A percentile compares a stretch with the other conserved stretches of the same genome.
Evolutionary conservation across 1,140 invertebrate species (phyloP).

Genomic region (Babylonia areolata): DNA sequence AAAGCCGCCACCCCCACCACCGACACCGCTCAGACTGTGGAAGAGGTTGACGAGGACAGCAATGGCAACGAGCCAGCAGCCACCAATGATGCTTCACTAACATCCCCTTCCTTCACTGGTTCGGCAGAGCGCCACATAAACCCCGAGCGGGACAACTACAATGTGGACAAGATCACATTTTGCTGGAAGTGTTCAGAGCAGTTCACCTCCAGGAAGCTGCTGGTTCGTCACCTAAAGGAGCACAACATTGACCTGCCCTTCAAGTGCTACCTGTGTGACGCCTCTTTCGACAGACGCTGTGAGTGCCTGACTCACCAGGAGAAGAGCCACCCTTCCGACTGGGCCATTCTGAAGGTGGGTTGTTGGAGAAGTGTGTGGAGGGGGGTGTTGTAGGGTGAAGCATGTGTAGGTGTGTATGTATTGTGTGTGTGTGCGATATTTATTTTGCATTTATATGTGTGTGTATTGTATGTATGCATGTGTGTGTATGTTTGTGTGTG

Average conservation of each 20-base stretch:
- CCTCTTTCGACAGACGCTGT: conserved; percentile 86
- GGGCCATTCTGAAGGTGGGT: conserved; percentile 68
- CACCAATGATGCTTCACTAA: background rate
- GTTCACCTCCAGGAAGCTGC: conserved; percentile 64
- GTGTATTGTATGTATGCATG: background rate
- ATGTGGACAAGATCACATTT: conserved; percentile 69
- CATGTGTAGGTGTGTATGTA: background rate
- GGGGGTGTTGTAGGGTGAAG: too few relatives aligned
- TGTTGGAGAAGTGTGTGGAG: too few relatives aligned
- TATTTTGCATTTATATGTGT: too few relatives aligned
- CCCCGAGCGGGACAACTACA: conserved; percentile 67
- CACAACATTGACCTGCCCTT: conserved; percentile 84
- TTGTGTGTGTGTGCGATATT: background rate
- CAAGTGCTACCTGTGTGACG: conserved; percentile 95
- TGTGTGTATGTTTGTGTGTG: background rate
- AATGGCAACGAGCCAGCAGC: background rate
- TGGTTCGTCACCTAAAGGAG: conserved; percentile 70
- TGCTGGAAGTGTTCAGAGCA: conserved; percentile 70
- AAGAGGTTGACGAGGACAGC: background rate
- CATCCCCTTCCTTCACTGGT: conserved; percentile 46
- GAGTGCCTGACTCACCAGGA: conserved; percentile 89
- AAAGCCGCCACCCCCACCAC: conserved; percentile 1
- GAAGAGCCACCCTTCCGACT: conserved; percentile 80
- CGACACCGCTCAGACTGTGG: background rate
- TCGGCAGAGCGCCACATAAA: conserved; percentile 61